Percentiles rank a stretch among this genome's conserved stretches.
Conservation (phyloP, 2,113 vertebrate species). For the Labeo rohita region DNA sequence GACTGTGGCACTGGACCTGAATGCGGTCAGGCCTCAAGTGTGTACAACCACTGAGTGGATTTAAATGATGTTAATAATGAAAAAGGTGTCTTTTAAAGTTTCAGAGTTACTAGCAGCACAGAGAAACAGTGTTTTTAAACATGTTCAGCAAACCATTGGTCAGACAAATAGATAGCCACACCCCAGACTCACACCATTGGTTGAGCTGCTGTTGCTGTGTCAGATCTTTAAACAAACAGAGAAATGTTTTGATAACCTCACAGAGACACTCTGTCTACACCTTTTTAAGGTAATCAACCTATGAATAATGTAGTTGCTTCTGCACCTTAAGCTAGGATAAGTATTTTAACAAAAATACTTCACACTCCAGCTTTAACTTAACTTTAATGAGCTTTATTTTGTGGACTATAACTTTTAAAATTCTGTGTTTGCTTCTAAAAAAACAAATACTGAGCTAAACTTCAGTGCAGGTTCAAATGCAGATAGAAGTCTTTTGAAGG, state of each 20-base stretch:
- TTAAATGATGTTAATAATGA: not conserved
- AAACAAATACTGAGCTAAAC: not conserved
- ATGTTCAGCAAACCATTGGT: not conserved
- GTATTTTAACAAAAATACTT: not conserved
- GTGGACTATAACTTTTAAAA: not conserved
- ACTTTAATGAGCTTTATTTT: not conserved
- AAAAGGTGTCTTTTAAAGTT: not conserved
- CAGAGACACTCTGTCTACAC: not conserved
- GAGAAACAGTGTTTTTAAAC: not conserved
- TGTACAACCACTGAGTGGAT: not conserved
- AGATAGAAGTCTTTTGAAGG: not conserved
- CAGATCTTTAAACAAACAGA: not conserved
- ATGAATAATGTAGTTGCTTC: not conserved
- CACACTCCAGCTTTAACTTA: not conserved
- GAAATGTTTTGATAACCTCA: not conserved
- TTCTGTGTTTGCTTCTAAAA: not conserved
- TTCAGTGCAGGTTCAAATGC: not conserved
- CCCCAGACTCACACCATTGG: not conserved
- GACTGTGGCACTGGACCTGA: constrained; percentile 22
- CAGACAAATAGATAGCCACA: not conserved
- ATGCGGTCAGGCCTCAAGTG: constrained; percentile 25
- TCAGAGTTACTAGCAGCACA: not conserved
- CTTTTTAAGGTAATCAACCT: no score
- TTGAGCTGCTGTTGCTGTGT: not conserved
- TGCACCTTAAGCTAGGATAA: not conserved